These are phyloP conservation scores for Ceratitis capitata DNA, from an alignment of 1,140 invertebrate species.

Conservation along the genomic window DNA sequence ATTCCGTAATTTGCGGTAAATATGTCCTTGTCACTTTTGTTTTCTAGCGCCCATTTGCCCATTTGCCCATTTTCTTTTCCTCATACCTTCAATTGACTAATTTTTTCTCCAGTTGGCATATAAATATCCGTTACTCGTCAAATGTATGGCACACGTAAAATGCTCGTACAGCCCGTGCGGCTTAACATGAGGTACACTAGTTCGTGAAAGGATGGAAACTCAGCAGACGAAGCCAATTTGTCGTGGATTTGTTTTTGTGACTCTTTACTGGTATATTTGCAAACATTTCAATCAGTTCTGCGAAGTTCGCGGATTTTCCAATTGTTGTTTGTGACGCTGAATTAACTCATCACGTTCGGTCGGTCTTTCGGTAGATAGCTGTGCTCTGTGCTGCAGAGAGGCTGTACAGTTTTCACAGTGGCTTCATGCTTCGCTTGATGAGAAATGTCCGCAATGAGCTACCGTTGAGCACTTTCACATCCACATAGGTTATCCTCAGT, in stretches of 20 bases:
- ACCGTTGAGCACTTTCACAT: neutral
- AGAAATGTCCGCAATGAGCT: constrained; percentile 48
- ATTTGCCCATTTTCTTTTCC: neutral
- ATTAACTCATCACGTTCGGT: constrained; percentile 48
- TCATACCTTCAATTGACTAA: neutral
- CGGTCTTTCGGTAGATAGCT: neutral
- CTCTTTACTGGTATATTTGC: neutral
- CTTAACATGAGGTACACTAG: neutral
- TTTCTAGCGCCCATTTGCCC: neutral
- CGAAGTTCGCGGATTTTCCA: constrained; percentile 59
- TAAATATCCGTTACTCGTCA: neutral
- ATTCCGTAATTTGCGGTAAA: neutral
- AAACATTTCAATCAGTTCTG: neutral
- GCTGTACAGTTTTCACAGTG: neutral
- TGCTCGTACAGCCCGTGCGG: neutral
- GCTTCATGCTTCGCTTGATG: constrained; percentile 46
- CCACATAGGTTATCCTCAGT: neutral
- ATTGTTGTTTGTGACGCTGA: constrained; percentile 48
- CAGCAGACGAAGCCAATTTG: constrained; percentile 5
- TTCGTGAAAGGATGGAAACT: neutral
- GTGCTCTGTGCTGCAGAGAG: neutral
- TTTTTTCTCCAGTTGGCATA: neutral
- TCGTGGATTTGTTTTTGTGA: neutral
- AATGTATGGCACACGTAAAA: neutral
- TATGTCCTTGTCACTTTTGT: constrained; percentile 29